Evolutionary conservation across 2,113 vertebrate genomes (phyloP).

Genomic region (Vidua chalybeata): DNA sequence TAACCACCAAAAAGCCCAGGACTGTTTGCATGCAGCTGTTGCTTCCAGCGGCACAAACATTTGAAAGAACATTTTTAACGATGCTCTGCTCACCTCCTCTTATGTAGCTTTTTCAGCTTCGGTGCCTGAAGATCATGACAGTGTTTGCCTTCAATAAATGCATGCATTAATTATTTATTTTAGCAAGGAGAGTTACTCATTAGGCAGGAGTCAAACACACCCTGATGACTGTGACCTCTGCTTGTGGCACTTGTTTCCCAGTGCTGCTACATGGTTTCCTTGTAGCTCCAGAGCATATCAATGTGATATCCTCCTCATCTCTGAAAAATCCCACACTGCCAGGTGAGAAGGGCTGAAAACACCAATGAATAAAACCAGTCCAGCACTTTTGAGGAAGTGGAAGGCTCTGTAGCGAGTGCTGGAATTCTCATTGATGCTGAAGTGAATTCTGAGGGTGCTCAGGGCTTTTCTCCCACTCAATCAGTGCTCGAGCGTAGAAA

Average conservation of each 20-base stretch:
- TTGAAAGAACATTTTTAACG: background rate
- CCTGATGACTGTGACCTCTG: background rate
- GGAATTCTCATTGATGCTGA: background rate
- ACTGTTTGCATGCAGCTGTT: background rate
- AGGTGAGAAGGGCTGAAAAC: background rate
- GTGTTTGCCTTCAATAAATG: background rate
- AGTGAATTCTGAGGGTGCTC: background rate
- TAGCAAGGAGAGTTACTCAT: background rate
- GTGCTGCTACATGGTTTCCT: background rate
- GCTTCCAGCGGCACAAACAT: background rate
- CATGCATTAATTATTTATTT: slow-evolving; percentile 5
- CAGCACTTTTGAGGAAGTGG: background rate
- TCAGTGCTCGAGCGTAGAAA: background rate
- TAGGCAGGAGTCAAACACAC: background rate
- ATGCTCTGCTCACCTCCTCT: background rate
- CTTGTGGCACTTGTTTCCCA: background rate
- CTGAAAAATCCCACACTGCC: background rate
- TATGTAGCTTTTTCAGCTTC: background rate
- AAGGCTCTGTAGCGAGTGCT: fast-evolving
- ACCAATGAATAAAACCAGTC: background rate
- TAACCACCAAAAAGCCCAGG: background rate
- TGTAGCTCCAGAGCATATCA: background rate
- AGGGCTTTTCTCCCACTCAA: background rate
- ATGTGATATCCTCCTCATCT: background rate
- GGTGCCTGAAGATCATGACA: background rate